Conservation (phyloP, 2,888 invertebrate genomes). For the Choreutis nemorana region DNA sequence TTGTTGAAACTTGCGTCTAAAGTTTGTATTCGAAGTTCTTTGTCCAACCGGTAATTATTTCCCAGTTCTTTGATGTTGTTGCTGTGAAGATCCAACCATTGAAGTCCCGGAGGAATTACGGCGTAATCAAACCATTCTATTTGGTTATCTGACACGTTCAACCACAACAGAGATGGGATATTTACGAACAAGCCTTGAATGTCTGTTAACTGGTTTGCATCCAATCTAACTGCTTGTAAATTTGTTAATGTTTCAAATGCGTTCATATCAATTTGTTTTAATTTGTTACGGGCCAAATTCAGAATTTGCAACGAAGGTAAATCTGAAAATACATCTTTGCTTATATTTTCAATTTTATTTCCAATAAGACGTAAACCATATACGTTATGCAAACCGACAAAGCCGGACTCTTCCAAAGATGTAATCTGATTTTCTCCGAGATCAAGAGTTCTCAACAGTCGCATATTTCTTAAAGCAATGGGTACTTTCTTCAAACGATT, state of each 20-base stretch:
- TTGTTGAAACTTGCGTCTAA: conserved; percentile 92
- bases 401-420: conserved; percentile 80
- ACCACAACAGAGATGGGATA: conserved; percentile 83
- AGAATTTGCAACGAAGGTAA: conserved; percentile 84
- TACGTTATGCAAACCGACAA: conserved; percentile 84
- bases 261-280: conserved; percentile 79
- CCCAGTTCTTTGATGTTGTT: conserved; percentile 83
- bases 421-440: conserved; percentile 91
- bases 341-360: conserved; percentile 85
- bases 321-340: conserved; percentile 80
- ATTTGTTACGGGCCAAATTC: conserved; percentile 87
- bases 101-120: conserved; percentile 80
- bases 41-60: conserved; percentile 75
- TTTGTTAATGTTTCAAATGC: conserved; percentile 82
- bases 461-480: conserved; percentile 83
- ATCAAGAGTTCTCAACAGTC: conserved; percentile 85
- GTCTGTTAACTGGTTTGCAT: conserved; percentile 84
- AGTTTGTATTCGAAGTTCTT: conserved; percentile 79
- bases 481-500: conserved; percentile 85
- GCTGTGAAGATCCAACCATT: conserved; percentile 90
- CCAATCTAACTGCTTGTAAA: conserved; percentile 86
- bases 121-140: conserved; percentile 90
- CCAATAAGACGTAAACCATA: conserved; percentile 89
- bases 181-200: conserved; percentile 85
- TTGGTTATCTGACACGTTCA: conserved; percentile 91